Percentiles rank a stretch among this genome's conserved stretches.
phyloP scores from a whole-genome alignment of 2,888 invertebrate species.

The Pemphredon lugubris region DNA sequence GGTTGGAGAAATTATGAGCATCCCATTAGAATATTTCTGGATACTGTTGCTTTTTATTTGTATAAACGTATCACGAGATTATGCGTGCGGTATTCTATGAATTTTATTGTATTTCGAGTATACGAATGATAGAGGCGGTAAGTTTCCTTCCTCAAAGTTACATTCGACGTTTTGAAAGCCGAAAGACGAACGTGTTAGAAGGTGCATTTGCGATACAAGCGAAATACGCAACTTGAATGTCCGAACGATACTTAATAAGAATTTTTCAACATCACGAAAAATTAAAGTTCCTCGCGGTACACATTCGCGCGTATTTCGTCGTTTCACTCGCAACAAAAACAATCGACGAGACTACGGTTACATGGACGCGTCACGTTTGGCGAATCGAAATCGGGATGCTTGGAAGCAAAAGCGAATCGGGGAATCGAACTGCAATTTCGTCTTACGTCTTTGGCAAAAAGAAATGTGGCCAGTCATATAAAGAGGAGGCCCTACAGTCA shows the following conservation, averaged over 20 bases:
- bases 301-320: too few relatives aligned
- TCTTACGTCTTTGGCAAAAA: too few relatives aligned
- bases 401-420: conserved; percentile 20
- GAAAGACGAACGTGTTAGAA: neutral
- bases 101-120: too few relatives aligned
- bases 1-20: too few relatives aligned
- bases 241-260: neutral
- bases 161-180: conserved; percentile 22
- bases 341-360: conserved; percentile 10
- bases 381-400: conserved; percentile 14
- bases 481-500: too few relatives aligned
- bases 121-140: neutral
- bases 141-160: conserved; percentile 11
- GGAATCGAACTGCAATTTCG: too few relatives aligned
- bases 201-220: neutral
- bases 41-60: too few relatives aligned
- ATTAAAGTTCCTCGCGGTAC: neutral
- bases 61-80: too few relatives aligned
- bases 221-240: neutral
- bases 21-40: too few relatives aligned
- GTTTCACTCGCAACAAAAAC: conserved; percentile 3
- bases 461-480: too few relatives aligned
- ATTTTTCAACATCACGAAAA: neutral
- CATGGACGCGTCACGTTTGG: conserved; percentile 8
- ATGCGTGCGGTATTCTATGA: too few relatives aligned